Base-by-base conservation (phyloP, 1,140 invertebrate species). In the Holcopasites calliopsidis region DNA sequence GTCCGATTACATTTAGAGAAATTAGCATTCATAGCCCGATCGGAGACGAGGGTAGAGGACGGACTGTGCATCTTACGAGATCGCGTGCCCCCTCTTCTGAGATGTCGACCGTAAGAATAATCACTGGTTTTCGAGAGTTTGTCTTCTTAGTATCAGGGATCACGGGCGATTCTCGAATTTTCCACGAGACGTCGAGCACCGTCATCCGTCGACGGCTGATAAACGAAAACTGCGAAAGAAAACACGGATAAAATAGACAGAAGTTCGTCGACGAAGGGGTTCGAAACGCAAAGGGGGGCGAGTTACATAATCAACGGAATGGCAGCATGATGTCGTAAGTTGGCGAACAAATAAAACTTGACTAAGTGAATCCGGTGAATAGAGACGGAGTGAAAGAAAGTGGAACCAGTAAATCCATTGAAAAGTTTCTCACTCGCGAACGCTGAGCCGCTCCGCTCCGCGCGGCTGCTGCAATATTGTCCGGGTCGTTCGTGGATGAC, bases 361-460 rank as follows among this genome's bases (percentile, higher is more conserved):
- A 79, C 80, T 83, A 85, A 86, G 85, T 86, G 84, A 86, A 85
- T 86, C 78, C 75, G 76, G 77, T 78, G 84, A 86, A 86, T 86
- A 77, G 74, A 75, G 75, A 76, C 61, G 66, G 72, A 81, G 85
- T 35, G 73, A 75, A 85, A 77, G 76, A 83, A 84, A 78, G 74
- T 68, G 65, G 80, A 75, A 85, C 80, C 81, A 78, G 83, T 81
- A 85, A 85, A 86, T 86, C 76, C 78, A 85, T 78, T 85, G 84
- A 80, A 86, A 86, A 86, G 58, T 86, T 86, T 86, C 73, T 80
- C 83, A 78, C 83, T 86, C 73, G 82, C 79, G 68, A 65, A 79
- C 73, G 69, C 44, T n/a, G n/a, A n/a, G n/a, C n/a, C n/a, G n/a
- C n/a, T n/a, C n/a, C n/a, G n/a, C n/a, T n/a, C n/a, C n/a, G n/a